phyloP scores from a whole-genome alignment of 2,797 vertebrate genomes.

The Ispidina picta region DNA sequence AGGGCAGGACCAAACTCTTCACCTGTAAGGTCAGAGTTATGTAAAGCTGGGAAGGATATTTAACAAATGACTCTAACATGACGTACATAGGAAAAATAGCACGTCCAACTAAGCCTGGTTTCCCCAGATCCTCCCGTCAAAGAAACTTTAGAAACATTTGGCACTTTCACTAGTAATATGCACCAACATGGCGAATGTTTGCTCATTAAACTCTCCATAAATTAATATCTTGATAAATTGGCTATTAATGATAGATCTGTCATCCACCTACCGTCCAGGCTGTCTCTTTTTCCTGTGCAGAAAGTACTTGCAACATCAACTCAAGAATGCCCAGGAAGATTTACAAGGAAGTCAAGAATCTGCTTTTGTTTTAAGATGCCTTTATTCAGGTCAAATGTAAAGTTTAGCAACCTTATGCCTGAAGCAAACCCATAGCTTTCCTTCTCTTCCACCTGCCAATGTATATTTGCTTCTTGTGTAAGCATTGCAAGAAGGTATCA shows the following conservation, averaged over 20 bases:
- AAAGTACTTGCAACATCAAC: neutral
- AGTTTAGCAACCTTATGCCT: neutral
- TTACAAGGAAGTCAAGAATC: neutral
- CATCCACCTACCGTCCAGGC: neutral
- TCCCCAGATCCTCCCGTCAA: neutral
- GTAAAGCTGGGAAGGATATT: slow-evolving; percentile 5
- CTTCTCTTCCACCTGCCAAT: neutral
- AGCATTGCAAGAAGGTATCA: neutral
- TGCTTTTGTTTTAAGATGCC: neutral
- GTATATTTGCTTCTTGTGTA: neutral
- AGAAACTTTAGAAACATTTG: slow-evolving; percentile 1
- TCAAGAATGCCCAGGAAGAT: neutral
- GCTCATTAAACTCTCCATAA: neutral
- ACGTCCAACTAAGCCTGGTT: neutral
- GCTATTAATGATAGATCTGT: neutral
- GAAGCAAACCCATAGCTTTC: neutral
- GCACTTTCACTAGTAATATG: slow-evolving; percentile 9
- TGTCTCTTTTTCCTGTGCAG: neutral
- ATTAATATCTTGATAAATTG: slow-evolving; percentile 4
- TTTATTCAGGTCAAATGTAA: neutral
- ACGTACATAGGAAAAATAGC: neutral
- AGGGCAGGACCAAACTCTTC: slow-evolving; percentile 35
- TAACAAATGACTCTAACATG: slow-evolving; percentile 5
- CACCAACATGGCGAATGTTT: neutral
- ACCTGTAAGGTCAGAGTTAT: slow-evolving; percentile 20